Evolutionary conservation across 2,797 vertebrate genomes (phyloP).

Genomic region (Siniperca scherzeri): DNA sequence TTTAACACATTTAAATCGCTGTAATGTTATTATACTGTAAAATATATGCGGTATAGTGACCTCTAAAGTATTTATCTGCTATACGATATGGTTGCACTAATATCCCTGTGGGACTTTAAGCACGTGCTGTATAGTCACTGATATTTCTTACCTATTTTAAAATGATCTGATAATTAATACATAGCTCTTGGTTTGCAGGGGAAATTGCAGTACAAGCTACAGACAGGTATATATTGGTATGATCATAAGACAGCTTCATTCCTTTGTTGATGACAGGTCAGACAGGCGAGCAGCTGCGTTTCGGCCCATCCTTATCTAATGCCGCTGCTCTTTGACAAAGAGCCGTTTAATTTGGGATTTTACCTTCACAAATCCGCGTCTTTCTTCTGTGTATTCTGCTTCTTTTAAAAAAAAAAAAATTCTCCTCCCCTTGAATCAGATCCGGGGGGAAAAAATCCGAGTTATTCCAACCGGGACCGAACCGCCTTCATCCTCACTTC

Average conservation of each 20-base stretch:
- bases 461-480: slow-evolving; percentile 76
- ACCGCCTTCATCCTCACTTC: slow-evolving; percentile 72
- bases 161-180: not conserved
- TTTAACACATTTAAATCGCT: not conserved
- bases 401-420: not conserved
- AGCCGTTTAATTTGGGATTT: slow-evolving; percentile 32
- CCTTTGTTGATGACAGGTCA: slow-evolving; percentile 79
- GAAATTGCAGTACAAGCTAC: not conserved
- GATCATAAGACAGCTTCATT: slow-evolving; percentile 25
- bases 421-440: slow-evolving; percentile 28
- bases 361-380: slow-evolving; percentile 74
- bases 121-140: slow-evolving; percentile 25
- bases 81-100: slow-evolving; percentile 19
- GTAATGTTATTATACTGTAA: not conserved
- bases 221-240: slow-evolving; percentile 3
- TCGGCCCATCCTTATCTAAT: slow-evolving; percentile 71
- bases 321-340: slow-evolving; percentile 59
- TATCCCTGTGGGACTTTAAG: slow-evolving; percentile 42
- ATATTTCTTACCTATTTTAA: not conserved
- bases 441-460: slow-evolving; percentile 37
- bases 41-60: not conserved
- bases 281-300: slow-evolving; percentile 62
- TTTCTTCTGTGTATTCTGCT: slow-evolving; percentile 29
- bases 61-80: slow-evolving; percentile 45
- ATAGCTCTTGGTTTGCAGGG: not conserved